Conservation (phyloP, 2,113 vertebrate genomes). For the Rhinogobius similis region DNA sequence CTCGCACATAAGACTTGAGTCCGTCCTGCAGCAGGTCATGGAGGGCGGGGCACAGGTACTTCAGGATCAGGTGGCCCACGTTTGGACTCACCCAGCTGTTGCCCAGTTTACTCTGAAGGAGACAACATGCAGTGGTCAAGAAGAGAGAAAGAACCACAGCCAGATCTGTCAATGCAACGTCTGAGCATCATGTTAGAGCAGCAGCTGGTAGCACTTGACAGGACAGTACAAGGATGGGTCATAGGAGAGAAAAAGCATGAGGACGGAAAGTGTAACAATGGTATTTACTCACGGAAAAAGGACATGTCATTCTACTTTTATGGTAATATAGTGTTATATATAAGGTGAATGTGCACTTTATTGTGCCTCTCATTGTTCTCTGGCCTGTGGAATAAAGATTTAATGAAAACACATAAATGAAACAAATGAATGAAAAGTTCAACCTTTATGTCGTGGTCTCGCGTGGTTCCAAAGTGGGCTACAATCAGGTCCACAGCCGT, state of each 20-base stretch:
- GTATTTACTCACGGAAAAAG: too few relatives aligned
- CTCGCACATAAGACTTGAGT: conserved; percentile 88
- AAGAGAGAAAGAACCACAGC: not conserved
- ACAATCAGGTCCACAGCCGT: conserved; percentile 95
- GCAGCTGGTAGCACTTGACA: not conserved
- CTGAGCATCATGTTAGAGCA: too few relatives aligned
- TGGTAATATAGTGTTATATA: too few relatives aligned
- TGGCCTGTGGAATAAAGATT: not conserved
- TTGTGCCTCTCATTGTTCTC: too few relatives aligned
- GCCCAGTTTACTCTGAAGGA: conserved; percentile 89
- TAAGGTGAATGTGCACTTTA: too few relatives aligned
- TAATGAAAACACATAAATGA: not conserved
- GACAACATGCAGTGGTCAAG: not conserved
- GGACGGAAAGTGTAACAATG: not conserved
- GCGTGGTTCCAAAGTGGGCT: conserved; percentile 94
- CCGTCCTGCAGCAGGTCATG: conserved; percentile 88
- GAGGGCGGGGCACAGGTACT: conserved; percentile 96
- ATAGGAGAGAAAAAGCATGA: not conserved
- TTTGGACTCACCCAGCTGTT: conserved; percentile 98
- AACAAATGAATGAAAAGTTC: not conserved
- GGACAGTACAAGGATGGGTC: not conserved
- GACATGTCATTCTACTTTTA: too few relatives aligned
- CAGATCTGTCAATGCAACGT: too few relatives aligned
- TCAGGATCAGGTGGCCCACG: conserved; percentile 93
- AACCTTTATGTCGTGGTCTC: conserved; percentile 95